Conservation (phyloP, 2,888 invertebrate species). For the Sussaba pulchella region DNA sequence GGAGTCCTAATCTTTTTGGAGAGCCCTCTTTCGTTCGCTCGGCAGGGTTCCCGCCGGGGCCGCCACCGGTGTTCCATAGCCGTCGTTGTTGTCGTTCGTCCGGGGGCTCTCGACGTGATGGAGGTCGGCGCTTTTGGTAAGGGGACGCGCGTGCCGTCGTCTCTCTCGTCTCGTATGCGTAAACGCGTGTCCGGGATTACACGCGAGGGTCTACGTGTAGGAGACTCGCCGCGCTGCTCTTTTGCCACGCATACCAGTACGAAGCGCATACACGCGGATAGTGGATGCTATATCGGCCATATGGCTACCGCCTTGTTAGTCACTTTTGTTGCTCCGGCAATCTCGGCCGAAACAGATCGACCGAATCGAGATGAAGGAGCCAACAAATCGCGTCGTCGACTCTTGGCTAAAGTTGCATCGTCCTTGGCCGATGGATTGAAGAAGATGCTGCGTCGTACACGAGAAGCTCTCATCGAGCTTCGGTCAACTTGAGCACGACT, state of each 20-base stretch:
- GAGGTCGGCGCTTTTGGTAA: slow-evolving; percentile 80
- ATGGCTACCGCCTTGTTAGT: slow-evolving; percentile 77
- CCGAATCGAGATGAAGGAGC: slow-evolving; percentile 34
- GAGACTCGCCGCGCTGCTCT: slow-evolving; percentile 47
- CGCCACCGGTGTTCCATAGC: slow-evolving; percentile 49
- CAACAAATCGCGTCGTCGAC: slow-evolving; percentile 28
- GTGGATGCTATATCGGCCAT: slow-evolving; percentile 74
- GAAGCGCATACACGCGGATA: slow-evolving; percentile 21
- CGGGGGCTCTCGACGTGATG: slow-evolving; percentile 45
- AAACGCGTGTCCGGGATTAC: slow-evolving; percentile 67
- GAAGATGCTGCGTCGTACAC: slow-evolving; percentile 49
- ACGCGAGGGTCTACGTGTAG: slow-evolving; percentile 37
- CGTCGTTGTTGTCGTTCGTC: slow-evolving; percentile 46
- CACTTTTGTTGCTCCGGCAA: slow-evolving; percentile 68
- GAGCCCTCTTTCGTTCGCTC: slow-evolving; percentile 49
- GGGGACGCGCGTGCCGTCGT: slow-evolving; percentile 81
- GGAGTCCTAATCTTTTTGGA: slow-evolving; percentile 66
- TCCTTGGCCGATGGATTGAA: slow-evolving; percentile 38
- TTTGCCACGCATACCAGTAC: slow-evolving; percentile 41
- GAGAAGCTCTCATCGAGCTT: slow-evolving; percentile 55
- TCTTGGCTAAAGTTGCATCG: slow-evolving; percentile 10
- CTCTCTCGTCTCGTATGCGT: slow-evolving; percentile 64
- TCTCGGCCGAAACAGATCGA: slow-evolving; percentile 9
- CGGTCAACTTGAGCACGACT: slow-evolving; percentile 65
- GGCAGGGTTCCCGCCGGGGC: slow-evolving; percentile 66